These are phyloP conservation scores for Austrofundulus limnaeus DNA, from an alignment of 2,113 vertebrate genomes.

Conservation along the genomic window DNA sequence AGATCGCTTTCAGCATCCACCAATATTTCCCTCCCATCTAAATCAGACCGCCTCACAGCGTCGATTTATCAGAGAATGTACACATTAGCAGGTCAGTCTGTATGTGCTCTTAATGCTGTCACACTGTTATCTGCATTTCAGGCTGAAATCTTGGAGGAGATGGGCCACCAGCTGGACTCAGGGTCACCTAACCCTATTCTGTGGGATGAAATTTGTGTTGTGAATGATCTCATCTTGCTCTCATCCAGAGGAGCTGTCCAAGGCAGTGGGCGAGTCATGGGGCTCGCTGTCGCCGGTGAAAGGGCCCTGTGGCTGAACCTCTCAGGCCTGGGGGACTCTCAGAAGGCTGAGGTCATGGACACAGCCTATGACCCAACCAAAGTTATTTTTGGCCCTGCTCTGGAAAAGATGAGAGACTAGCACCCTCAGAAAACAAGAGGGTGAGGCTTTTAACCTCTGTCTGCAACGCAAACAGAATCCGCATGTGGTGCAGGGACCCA, in stretches of 20 bases:
- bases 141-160: neutral
- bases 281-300: neutral
- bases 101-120: neutral
- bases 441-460: neutral
- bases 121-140: neutral
- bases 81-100: neutral
- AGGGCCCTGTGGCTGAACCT: neutral
- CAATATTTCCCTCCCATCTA: neutral
- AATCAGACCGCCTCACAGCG: neutral
- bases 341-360: constrained; percentile 6
- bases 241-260: constrained; percentile 1
- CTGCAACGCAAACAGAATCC: neutral
- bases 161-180: neutral
- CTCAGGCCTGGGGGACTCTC: neutral
- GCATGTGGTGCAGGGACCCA: neutral
- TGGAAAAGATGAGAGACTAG: neutral
- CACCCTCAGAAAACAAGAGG: neutral
- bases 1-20: neutral
- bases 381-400: neutral
- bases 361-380: neutral
- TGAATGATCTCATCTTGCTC: neutral
- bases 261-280: neutral
- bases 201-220: constrained; percentile 2
- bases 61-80: constrained; percentile 4
- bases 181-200: neutral